These are phyloP conservation scores for Pseudomyrmex cubaensis DNA, from an alignment of 1,140 invertebrate genomes.

Conservation along the genomic window DNA sequence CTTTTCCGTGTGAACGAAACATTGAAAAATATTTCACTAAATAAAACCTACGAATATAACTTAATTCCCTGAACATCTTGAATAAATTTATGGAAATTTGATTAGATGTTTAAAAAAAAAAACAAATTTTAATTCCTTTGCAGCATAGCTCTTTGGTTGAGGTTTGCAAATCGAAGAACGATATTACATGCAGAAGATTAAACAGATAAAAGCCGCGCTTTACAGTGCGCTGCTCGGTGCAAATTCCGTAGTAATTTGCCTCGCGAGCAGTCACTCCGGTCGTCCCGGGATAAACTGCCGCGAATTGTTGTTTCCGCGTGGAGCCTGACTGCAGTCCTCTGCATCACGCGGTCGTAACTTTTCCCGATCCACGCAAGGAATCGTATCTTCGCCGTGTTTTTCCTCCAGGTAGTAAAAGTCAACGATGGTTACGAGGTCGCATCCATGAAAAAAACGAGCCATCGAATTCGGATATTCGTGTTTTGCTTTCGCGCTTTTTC, in stretches of 20 bases:
- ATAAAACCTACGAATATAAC: too few relatives aligned
- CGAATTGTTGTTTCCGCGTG: conserved; percentile 25
- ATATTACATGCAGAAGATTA: neutral
- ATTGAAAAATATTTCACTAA: too few relatives aligned
- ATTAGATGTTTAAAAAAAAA: too few relatives aligned
- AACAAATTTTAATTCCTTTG: too few relatives aligned
- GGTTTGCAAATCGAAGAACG: neutral
- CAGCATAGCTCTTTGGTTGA: too few relatives aligned
- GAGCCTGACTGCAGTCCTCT: conserved; percentile 13
- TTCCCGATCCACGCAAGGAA: conserved; percentile 24
- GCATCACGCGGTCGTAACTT: conserved; percentile 27
- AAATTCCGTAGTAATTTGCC: conserved; percentile 22
- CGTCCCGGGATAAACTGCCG: conserved; percentile 19
- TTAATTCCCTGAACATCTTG: too few relatives aligned
- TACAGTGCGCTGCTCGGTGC: conserved; percentile 1
- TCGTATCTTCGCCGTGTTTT: neutral
- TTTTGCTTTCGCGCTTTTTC: neutral
- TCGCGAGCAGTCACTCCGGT: neutral
- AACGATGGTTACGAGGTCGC: conserved; percentile 32
- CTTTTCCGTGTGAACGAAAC: too few relatives aligned
- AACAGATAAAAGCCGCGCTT: conserved; percentile 14
- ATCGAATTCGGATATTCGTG: conserved; percentile 21
- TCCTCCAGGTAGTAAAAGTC: conserved; percentile 45
- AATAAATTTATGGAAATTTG: too few relatives aligned
- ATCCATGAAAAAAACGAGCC: conserved; percentile 26